These are phyloP conservation scores for Pleuronectes platessa DNA, from an alignment of 2,113 vertebrate genomes.

Conservation along the genomic window DNA sequence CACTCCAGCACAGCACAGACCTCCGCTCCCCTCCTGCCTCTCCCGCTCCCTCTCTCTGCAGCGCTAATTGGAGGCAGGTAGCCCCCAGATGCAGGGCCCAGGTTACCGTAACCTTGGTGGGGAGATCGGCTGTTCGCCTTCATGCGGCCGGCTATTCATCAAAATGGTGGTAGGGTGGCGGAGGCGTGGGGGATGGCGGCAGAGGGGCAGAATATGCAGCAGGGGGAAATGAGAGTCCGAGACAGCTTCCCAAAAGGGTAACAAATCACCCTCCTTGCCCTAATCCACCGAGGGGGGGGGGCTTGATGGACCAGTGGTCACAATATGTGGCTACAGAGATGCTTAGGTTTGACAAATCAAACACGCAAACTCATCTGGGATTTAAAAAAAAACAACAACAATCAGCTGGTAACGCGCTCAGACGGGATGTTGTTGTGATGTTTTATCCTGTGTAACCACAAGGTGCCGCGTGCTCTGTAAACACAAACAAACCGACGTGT, in stretches of 20 bases:
- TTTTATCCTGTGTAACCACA: background rate
- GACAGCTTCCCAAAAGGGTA: constrained; percentile 82
- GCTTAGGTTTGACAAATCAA: constrained; percentile 49
- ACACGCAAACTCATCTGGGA: constrained; percentile 42
- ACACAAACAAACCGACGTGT: constrained; percentile 1
- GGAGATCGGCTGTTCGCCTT: constrained; percentile 79
- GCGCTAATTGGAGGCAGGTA: constrained; percentile 83
- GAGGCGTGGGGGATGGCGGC: constrained; percentile 52
- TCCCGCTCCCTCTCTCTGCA: constrained; percentile 26
- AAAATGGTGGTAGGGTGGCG: constrained; percentile 62
- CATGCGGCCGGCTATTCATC: constrained; percentile 83
- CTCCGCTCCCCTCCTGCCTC: constrained; percentile 47
- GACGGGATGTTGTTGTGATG: background rate
- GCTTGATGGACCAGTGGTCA: constrained; percentile 66
- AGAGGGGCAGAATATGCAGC: constrained; percentile 80
- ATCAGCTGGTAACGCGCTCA: constrained; percentile 10
- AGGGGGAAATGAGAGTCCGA: constrained; percentile 78
- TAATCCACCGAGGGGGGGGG: constrained; percentile 73
- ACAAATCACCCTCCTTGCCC: constrained; percentile 80
- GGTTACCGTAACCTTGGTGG: constrained; percentile 86
- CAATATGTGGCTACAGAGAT: constrained; percentile 56
- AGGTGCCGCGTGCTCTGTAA: background rate
- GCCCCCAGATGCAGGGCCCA: constrained; percentile 75
- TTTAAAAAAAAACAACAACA: constrained; percentile 3
- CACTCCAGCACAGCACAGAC: constrained; percentile 31